Evolutionary conservation across 2,797 vertebrate species (phyloP).

Genomic region (Enteromius unitaeniatus): DNA sequence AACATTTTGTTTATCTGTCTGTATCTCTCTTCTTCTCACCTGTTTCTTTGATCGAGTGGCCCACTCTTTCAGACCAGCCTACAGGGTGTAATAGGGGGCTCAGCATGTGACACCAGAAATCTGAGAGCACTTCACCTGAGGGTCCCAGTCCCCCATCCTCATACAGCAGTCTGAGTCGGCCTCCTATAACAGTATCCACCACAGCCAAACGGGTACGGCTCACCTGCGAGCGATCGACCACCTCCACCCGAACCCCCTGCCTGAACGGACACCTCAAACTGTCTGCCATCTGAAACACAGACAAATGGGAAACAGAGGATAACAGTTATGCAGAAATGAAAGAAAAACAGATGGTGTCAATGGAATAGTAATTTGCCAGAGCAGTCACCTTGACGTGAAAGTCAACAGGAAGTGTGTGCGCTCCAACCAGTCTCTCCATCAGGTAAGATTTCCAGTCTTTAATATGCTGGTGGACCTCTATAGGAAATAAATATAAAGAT

Average conservation of each 20-base stretch:
- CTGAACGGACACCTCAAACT: constrained; percentile 85
- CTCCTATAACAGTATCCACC: constrained; percentile 85
- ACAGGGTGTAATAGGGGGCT: constrained; percentile 92
- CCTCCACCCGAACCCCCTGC: constrained; percentile 89
- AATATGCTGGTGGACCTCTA: constrained; percentile 74
- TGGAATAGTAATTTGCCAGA: neutral
- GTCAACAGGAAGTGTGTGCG: constrained; percentile 91
- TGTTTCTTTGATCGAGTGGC: constrained; percentile 84
- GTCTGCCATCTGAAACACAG: constrained; percentile 84
- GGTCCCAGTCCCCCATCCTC: constrained; percentile 84
- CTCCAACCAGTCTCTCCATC: constrained; percentile 90
- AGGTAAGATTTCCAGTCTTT: constrained; percentile 92
- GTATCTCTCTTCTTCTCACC: constrained; percentile 68
- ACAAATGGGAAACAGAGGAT: neutral
- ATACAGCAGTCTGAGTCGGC: constrained; percentile 89
- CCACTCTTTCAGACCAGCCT: constrained; percentile 92
- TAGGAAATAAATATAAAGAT: too few relatives aligned
- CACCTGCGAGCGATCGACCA: constrained; percentile 89
- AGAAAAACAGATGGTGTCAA: neutral
- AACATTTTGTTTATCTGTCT: neutral
- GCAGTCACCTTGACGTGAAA: constrained; percentile 89
- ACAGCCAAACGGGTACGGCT: constrained; percentile 86
- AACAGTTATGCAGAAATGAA: neutral
- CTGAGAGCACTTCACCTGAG: constrained; percentile 76
- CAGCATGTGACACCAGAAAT: constrained; percentile 97